A percentile compares a stretch with the other conserved stretches of the same genome.
Evolutionary conservation across 2,113 vertebrate species (phyloP).

Genomic region (Hyaena hyaena): DNA sequence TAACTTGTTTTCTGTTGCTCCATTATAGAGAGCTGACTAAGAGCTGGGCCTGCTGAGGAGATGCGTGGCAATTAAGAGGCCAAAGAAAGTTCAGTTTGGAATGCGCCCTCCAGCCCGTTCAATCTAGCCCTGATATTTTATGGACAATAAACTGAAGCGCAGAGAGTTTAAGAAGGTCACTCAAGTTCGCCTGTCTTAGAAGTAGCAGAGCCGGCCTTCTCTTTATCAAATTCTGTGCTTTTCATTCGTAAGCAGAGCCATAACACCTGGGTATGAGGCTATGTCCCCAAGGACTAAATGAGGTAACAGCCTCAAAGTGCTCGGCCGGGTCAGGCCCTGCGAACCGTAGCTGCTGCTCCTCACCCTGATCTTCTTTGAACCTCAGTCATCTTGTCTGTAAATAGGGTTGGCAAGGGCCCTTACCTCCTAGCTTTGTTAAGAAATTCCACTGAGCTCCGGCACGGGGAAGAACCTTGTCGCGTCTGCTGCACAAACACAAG

Average conservation of each 20-base stretch:
- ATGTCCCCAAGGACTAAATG: neutral
- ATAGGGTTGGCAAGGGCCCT: neutral
- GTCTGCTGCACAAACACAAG: neutral
- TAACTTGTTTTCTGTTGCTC: slow-evolving; percentile 1
- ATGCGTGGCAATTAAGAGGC: neutral
- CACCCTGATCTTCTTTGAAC: neutral
- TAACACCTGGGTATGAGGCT: neutral
- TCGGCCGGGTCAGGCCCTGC: neutral
- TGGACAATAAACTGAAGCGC: neutral
- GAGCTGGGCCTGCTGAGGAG: neutral
- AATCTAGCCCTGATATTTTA: neutral
- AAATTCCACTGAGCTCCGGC: neutral
- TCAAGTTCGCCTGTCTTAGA: neutral
- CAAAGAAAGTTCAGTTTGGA: neutral
- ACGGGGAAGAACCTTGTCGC: neutral
- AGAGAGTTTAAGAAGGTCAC: neutral
- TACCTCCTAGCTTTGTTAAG: neutral
- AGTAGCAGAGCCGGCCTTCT: neutral
- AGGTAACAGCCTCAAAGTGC: neutral
- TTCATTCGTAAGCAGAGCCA: neutral
- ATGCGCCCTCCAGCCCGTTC: neutral
- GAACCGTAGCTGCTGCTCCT: neutral
- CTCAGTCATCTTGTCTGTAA: neutral
- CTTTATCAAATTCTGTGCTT: neutral
- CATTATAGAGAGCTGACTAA: neutral